Percentiles rank a stretch among this genome's conserved stretches.
phyloP scores from a whole-genome alignment of 1,140 invertebrate species.

The Parapsyche elsis region DNA sequence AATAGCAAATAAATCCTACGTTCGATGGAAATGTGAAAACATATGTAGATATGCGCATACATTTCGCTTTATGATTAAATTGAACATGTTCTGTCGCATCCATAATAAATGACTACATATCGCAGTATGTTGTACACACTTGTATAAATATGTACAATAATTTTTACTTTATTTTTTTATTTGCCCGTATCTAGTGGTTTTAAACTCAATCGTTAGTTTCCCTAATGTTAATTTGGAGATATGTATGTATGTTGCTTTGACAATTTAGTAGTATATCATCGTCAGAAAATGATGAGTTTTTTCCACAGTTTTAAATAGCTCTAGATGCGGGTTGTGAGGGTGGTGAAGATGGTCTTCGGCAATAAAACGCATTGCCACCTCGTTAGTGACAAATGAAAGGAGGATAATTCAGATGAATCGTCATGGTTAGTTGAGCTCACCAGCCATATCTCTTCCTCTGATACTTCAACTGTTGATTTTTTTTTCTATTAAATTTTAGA shows the following conservation, averaged over 20 bases:
- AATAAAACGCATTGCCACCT: slow-evolving; percentile 57
- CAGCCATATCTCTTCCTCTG: background rate
- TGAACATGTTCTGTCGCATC: too few relatives aligned
- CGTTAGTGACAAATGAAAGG: slow-evolving; percentile 53
- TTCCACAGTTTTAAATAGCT: background rate
- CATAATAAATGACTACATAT: too few relatives aligned
- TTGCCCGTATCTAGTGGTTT: too few relatives aligned
- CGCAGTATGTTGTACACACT: too few relatives aligned
- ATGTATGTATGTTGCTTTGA: background rate
- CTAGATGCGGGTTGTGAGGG: background rate
- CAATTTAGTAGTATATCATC: background rate
- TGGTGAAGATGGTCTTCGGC: slow-evolving; percentile 26
- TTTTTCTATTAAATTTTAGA: background rate
- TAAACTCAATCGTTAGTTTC: background rate
- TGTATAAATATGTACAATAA: too few relatives aligned
- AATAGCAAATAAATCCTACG: too few relatives aligned
- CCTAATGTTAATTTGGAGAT: background rate
- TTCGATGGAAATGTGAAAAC: too few relatives aligned
- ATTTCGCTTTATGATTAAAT: too few relatives aligned
- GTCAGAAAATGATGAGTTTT: background rate
- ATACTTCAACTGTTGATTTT: slow-evolving; percentile 8
- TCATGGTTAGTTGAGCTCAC: slow-evolving; percentile 48
- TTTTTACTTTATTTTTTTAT: too few relatives aligned
- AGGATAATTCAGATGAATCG: slow-evolving; percentile 55
- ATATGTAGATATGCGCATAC: too few relatives aligned